Percentiles rank a stretch among this genome's conserved stretches.
Evolutionary conservation across 2,797 vertebrate genomes (phyloP).

Genomic region (Cyprinodon diabolis): DNA sequence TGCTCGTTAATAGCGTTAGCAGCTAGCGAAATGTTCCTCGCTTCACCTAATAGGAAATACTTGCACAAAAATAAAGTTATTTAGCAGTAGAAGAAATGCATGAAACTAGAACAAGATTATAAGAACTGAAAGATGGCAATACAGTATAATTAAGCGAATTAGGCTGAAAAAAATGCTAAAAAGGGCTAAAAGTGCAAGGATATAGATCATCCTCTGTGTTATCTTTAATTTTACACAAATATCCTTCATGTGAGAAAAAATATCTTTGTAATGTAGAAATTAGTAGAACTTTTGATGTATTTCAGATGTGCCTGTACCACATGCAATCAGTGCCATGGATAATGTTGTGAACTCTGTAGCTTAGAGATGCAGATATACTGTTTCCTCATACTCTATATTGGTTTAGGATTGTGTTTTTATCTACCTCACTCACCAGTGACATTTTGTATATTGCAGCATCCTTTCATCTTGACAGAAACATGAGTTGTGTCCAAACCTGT

Average conservation of each 20-base stretch:
- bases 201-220: background rate
- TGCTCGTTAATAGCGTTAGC: background rate
- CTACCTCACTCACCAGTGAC: background rate
- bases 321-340: background rate
- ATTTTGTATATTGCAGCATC: background rate
- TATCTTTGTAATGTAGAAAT: background rate
- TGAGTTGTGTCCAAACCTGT: too few species aligned
- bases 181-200: background rate
- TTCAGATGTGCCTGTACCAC: background rate
- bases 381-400: background rate
- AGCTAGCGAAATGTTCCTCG: background rate
- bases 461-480: too few species aligned
- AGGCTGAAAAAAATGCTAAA: background rate
- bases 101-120: background rate
- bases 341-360: background rate
- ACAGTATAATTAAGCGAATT: background rate
- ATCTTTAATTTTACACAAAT: background rate
- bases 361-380: background rate
- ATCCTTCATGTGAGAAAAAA: background rate
- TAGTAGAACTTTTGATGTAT: background rate
- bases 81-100: background rate
- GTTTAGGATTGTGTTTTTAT: background rate
- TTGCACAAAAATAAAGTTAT: background rate
- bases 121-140: background rate
- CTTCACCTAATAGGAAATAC: background rate